phyloP scores from a whole-genome alignment of 1,140 invertebrate species.

The Ladona fulva region DNA sequence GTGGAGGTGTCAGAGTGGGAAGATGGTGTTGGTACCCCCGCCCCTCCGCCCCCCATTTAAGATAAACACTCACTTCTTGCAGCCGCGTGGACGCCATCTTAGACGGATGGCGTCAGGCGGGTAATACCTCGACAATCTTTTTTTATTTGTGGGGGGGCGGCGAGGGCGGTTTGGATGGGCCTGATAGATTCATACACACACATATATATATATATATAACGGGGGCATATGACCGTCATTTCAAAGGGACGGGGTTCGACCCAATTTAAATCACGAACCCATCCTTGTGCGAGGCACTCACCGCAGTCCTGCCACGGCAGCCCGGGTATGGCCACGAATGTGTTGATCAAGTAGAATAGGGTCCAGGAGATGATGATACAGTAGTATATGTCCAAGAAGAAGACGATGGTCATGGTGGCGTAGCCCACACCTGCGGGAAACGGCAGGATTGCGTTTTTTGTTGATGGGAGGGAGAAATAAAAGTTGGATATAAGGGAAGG shows the following conservation, averaged over 20 bases:
- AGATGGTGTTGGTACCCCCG: no score
- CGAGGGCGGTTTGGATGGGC: no score
- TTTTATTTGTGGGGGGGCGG: no score
- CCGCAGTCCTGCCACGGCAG: constrained; percentile 33
- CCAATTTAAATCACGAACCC: neutral
- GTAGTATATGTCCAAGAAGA: constrained; percentile 50
- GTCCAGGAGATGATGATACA: constrained; percentile 45
- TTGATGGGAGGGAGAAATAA: no score
- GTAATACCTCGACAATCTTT: no score
- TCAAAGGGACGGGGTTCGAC: neutral
- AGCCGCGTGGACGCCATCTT: no score
- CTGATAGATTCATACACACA: neutral
- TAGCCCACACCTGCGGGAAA: constrained; percentile 28
- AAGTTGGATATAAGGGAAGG: no score
- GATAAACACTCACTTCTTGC: no score
- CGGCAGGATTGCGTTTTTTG: no score
- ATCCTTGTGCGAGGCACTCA: neutral
- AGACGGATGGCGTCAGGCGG: no score
- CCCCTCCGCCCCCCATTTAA: no score
- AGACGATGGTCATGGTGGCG: constrained; percentile 31
- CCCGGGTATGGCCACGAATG: constrained; percentile 29
- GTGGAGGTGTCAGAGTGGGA: neutral
- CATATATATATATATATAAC: neutral
- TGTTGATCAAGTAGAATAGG: constrained; percentile 41
- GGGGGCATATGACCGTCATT: neutral